These are phyloP conservation scores for Turritopsis rubra DNA, from an alignment of 30 jellyfish, hydroid and myxozoan species.

Conservation along the genomic window DNA sequence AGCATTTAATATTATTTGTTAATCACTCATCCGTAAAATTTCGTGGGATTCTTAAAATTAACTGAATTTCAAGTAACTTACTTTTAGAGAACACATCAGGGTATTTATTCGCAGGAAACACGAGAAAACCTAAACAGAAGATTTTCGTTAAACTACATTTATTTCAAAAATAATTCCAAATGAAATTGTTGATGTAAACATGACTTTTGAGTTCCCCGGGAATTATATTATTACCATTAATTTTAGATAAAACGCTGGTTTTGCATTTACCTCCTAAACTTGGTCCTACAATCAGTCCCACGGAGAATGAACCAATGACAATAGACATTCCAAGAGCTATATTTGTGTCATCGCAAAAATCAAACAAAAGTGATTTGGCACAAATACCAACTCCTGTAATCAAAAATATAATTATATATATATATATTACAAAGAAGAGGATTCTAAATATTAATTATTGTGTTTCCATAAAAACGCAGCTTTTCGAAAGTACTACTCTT, in stretches of 20 bases:
- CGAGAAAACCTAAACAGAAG: neutral
- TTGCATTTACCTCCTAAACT: neutral
- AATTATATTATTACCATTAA: no score
- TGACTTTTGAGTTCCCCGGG: no score
- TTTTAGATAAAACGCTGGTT: neutral
- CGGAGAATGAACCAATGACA: neutral
- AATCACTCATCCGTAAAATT: neutral
- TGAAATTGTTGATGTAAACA: no score
- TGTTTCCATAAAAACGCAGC: no score
- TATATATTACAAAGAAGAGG: no score
- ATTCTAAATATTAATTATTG: no score
- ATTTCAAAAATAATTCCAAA: neutral
- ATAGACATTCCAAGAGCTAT: neutral
- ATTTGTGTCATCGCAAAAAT: neutral
- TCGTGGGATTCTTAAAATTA: neutral
- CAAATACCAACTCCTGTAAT: neutral
- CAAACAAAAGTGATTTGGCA: neutral
- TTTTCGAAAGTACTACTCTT: no score
- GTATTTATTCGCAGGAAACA: neutral
- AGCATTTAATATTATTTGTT: no score
- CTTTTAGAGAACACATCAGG: neutral
- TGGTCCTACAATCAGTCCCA: neutral
- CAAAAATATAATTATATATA: no score
- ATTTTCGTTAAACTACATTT: no score
- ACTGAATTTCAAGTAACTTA: neutral